A percentile compares a stretch with the other conserved stretches of the same genome.
Evolutionary conservation across 1,140 invertebrate species (phyloP).

Genomic region (Mamestra configurata): DNA sequence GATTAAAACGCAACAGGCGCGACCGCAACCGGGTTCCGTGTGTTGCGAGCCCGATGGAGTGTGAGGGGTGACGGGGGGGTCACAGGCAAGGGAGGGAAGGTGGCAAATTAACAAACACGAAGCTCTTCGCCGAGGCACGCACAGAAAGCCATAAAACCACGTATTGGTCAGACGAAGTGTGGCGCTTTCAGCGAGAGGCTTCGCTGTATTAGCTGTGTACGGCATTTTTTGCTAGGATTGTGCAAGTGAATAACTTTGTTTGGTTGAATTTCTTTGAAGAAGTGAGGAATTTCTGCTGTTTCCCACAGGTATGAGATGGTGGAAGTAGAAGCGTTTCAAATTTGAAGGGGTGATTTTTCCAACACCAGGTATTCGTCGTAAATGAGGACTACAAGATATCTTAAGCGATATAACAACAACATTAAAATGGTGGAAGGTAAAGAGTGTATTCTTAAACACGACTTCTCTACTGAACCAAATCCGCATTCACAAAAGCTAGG

Average conservation of each 20-base stretch:
- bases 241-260: not conserved
- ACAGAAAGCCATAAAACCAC: constrained; percentile 54
- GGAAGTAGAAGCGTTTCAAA: no score
- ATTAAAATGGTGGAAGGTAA: no score
- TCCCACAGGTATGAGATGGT: no score
- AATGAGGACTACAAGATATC: no score
- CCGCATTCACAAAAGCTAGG: not conserved
- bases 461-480: not conserved
- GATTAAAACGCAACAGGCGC: constrained; percentile 50
- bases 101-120: constrained; percentile 56
- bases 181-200: constrained; percentile 16
- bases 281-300: no score
- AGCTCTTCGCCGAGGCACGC: constrained; percentile 47
- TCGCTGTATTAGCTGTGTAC: not conserved
- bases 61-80: constrained; percentile 3
- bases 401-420: no score
- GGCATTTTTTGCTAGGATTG: constrained; percentile 1
- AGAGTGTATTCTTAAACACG: no score
- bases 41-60: constrained; percentile 11
- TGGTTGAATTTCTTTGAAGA: not conserved
- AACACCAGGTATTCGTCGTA: no score
- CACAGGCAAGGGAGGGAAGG: not conserved
- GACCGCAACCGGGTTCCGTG: constrained; percentile 42
- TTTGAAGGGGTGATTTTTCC: no score
- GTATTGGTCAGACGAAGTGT: constrained; percentile 34